phyloP scores from a whole-genome alignment of 2,888 invertebrate genomes.

The Yponomeuta sedellus region DNA sequence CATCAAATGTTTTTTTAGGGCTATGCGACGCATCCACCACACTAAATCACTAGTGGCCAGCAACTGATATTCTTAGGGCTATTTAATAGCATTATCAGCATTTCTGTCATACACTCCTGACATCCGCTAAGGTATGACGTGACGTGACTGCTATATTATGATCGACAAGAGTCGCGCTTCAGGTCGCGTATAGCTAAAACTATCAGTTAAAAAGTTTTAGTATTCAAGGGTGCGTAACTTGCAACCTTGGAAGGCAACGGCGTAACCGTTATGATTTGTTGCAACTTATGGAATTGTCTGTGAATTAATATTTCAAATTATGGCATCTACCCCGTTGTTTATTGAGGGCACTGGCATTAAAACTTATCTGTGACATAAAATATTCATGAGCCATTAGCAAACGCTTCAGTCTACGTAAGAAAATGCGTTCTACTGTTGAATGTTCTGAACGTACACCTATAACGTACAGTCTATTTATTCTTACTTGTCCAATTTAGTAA shows the following conservation, averaged over 20 bases:
- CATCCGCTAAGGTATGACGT: constrained; percentile 55
- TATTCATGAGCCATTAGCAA: background rate
- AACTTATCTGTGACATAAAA: constrained; percentile 11
- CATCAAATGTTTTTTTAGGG: background rate
- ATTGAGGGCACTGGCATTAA: constrained; percentile 14
- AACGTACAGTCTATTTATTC: too few relatives aligned
- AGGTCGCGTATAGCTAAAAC: too few relatives aligned
- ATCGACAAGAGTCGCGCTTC: too few relatives aligned
- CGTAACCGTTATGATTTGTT: constrained; percentile 49
- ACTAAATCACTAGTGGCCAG: constrained; percentile 21
- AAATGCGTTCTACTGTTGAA: too few relatives aligned
- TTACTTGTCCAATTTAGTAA: too few relatives aligned
- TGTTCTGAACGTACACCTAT: too few relatives aligned
- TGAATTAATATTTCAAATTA: constrained; percentile 3
- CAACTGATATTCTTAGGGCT: constrained; percentile 48
- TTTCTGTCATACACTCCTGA: constrained; percentile 57
- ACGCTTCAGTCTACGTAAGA: background rate
- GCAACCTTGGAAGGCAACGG: constrained; percentile 51
- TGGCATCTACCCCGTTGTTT: constrained; percentile 40
- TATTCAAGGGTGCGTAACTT: constrained; percentile 43
- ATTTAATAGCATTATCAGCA: constrained; percentile 46
- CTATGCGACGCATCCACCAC: background rate
- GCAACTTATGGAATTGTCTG: background rate
- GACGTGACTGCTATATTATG: constrained; percentile 40
- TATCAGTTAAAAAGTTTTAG: constrained; percentile 34